Conservation (phyloP, 2,888 invertebrate genomes). For the Caradrina kadenii region DNA sequence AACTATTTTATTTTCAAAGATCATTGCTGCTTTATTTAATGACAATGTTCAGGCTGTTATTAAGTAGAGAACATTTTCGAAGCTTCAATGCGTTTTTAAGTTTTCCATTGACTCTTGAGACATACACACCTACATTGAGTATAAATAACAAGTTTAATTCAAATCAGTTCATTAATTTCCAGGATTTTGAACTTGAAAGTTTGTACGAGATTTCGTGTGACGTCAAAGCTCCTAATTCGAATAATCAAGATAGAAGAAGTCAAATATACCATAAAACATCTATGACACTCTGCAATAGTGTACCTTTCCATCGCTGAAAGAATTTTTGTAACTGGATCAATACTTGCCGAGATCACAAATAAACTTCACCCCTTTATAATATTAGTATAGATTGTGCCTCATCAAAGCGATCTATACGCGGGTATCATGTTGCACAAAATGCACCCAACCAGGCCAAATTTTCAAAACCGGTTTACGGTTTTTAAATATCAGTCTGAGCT, state of each 20-base stretch:
- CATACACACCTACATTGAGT: no score
- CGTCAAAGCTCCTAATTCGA: no score
- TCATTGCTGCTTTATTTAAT: background rate
- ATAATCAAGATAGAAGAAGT: background rate
- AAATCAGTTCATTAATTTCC: no score
- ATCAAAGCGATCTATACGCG: background rate
- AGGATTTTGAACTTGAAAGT: no score
- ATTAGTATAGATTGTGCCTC: background rate
- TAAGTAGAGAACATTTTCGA: background rate
- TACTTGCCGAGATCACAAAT: no score
- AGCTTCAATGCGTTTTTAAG: background rate
- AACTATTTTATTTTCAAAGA: background rate
- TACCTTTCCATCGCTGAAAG: no score
- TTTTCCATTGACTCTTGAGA: background rate
- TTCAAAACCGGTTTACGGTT: slow-evolving; percentile 36
- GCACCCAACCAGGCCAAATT: slow-evolving; percentile 28
- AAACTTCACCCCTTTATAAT: background rate
- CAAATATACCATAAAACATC: no score
- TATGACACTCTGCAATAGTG: no score
- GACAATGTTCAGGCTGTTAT: background rate
- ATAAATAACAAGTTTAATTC: no score
- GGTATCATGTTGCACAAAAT: slow-evolving; percentile 38
- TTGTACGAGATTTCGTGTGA: no score
- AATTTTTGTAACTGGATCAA: no score
- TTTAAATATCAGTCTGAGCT: slow-evolving; percentile 28